Evolutionary conservation across 2,113 vertebrate species (phyloP).

Genomic region (Calyptomena viridis): DNA sequence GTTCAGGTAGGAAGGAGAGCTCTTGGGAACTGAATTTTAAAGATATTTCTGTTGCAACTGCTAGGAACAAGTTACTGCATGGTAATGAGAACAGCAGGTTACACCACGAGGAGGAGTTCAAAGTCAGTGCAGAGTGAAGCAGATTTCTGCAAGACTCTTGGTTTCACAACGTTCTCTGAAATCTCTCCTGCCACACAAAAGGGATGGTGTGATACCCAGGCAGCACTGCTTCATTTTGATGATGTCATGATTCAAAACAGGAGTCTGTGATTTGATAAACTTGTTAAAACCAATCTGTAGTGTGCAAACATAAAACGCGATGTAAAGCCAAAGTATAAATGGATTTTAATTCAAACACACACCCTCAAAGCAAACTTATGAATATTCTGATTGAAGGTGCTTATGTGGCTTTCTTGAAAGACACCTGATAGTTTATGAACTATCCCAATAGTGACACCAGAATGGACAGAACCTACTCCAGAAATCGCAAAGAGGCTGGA

Average conservation of each 20-base stretch:
- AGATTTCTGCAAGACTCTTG: accelerated
- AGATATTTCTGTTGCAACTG: neutral
- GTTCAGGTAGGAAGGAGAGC: neutral
- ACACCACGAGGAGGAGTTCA: neutral
- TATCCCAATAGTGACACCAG: neutral
- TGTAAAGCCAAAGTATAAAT: neutral
- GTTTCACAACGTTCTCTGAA: neutral
- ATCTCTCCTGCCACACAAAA: neutral
- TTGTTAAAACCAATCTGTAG: neutral
- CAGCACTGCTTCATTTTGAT: neutral
- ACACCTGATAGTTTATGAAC: neutral
- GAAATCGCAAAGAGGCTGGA: neutral
- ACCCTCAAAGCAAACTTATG: neutral
- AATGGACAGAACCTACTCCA: neutral
- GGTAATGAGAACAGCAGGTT: neutral
- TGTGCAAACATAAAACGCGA: neutral
- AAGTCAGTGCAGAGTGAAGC: neutral
- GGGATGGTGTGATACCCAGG: neutral
- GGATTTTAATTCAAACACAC: neutral
- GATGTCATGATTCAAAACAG: neutral
- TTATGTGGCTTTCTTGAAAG: neutral
- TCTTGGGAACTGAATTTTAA: neutral
- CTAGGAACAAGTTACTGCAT: neutral
- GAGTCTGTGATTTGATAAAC: neutral
- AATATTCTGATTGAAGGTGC: neutral